Percentiles rank a stretch among this genome's conserved stretches.
Evolutionary conservation across 2,113 vertebrate species (phyloP).

Genomic region (Bufo bufo): DNA sequence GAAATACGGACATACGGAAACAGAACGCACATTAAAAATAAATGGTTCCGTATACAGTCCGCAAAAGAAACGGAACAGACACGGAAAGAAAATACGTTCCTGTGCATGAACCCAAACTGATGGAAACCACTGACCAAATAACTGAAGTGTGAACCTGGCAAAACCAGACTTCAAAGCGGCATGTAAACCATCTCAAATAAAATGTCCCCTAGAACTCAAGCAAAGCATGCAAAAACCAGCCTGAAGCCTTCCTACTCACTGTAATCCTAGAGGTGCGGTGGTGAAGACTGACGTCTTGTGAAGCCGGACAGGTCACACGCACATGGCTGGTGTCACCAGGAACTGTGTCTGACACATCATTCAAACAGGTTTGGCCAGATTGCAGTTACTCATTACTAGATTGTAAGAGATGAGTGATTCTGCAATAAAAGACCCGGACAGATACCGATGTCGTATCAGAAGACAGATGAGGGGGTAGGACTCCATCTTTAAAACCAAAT

Average conservation of each 20-base stretch:
- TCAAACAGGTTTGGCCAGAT: conserved; percentile 19
- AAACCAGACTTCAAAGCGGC: too few species aligned
- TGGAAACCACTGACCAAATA: too few species aligned
- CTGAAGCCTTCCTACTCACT: background rate
- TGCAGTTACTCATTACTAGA: background rate
- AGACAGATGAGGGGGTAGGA: background rate
- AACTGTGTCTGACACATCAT: background rate
- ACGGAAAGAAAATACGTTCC: too few species aligned
- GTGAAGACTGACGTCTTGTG: background rate
- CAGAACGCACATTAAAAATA: too few species aligned
- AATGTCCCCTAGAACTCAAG: background rate
- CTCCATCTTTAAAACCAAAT: background rate
- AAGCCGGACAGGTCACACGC: background rate
- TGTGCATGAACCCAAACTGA: too few species aligned
- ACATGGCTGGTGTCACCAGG: background rate
- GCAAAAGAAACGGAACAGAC: too few species aligned
- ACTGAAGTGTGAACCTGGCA: too few species aligned
- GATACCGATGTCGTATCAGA: background rate
- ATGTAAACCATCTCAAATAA: too few species aligned
- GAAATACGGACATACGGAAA: too few species aligned
- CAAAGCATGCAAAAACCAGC: background rate
- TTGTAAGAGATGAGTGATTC: background rate
- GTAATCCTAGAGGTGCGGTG: background rate
- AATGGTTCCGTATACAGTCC: too few species aligned
- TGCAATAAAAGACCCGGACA: background rate